Percentiles rank a stretch among this genome's conserved stretches.
phyloP scores from a whole-genome alignment of 2,888 invertebrate genomes.

The Cryptocephalus primarius region DNA sequence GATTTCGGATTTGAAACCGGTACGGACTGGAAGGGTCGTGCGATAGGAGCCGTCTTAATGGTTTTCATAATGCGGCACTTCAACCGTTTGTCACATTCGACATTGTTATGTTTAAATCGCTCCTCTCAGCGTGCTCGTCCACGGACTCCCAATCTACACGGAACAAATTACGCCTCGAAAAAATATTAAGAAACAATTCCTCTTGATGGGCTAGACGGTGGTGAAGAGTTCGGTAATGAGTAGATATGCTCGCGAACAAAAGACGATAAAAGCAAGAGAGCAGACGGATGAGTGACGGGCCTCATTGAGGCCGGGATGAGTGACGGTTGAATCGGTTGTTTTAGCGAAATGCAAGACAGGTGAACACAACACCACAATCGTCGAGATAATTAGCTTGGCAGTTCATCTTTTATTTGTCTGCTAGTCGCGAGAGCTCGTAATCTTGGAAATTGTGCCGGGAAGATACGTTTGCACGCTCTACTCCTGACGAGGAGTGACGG shows the following conservation, averaged over 20 bases:
- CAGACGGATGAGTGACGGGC: constrained; percentile 32
- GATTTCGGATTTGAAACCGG: too few species aligned
- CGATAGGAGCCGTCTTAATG: too few species aligned
- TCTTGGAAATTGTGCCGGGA: too few species aligned
- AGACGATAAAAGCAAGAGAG: constrained; percentile 19
- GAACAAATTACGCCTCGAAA: constrained; percentile 10
- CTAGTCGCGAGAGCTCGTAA: too few species aligned
- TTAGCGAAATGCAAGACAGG: constrained; percentile 24
- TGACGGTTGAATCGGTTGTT: constrained; percentile 34
- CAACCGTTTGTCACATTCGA: too few species aligned
- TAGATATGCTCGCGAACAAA: constrained; percentile 27
- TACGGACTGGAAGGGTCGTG: too few species aligned
- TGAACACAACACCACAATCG: constrained; percentile 19
- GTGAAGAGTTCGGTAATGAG: constrained; percentile 24
- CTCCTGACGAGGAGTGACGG: too few species aligned
- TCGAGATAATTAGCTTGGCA: constrained; percentile 15
- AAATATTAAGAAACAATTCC: constrained; percentile 24
- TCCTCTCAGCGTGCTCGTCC: too few species aligned
- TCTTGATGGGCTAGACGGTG: constrained; percentile 16
- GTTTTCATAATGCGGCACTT: too few species aligned
- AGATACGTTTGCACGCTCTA: too few species aligned
- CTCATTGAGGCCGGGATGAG: constrained; percentile 31
- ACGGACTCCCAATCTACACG: not conserved
- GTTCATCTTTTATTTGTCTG: constrained; percentile 1
- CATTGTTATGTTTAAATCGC: too few species aligned